Evolutionary conservation across 2,888 invertebrate species (phyloP).

Genomic region (Aporophyla lueneburgensis): DNA sequence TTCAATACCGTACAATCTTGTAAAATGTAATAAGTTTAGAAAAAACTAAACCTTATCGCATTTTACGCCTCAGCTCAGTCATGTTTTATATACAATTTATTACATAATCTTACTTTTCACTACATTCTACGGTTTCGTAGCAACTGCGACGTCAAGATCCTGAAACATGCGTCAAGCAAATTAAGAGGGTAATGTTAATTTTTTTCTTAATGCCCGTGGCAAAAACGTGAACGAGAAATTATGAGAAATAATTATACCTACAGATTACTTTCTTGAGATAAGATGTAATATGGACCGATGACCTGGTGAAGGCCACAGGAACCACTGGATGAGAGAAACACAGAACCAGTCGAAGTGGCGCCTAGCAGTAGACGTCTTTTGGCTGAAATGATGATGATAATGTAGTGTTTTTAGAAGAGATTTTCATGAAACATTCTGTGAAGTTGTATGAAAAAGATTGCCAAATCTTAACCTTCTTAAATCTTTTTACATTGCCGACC

Average conservation of each 20-base stretch:
- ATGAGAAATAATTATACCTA: neutral
- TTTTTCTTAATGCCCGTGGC: conserved; percentile 13
- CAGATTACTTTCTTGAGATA: neutral
- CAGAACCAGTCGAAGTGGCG: too few relatives aligned
- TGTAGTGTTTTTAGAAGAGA: neutral
- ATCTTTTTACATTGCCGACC: too few relatives aligned
- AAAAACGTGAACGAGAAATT: neutral
- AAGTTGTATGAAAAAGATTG: neutral
- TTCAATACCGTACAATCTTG: neutral
- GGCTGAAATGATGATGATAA: neutral
- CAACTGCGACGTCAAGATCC: conserved; percentile 35
- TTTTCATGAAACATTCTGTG: neutral
- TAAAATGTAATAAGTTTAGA: neutral
- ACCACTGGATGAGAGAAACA: too few relatives aligned
- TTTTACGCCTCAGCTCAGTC: conserved; percentile 3
- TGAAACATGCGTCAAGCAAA: conserved; percentile 27
- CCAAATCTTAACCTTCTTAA: neutral
- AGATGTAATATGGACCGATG: too few relatives aligned
- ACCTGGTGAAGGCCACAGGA: too few relatives aligned
- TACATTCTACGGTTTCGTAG: neutral
- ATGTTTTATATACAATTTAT: conserved; percentile 17
- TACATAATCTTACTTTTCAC: conserved; percentile 19
- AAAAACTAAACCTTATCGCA: neutral
- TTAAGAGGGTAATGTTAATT: conserved; percentile 8
- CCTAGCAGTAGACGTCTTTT: too few relatives aligned